A percentile compares a stretch with the other conserved stretches of the same genome.
phyloP scores from a whole-genome alignment of 2,797 vertebrate species.

The Liparis tanakae region DNA sequence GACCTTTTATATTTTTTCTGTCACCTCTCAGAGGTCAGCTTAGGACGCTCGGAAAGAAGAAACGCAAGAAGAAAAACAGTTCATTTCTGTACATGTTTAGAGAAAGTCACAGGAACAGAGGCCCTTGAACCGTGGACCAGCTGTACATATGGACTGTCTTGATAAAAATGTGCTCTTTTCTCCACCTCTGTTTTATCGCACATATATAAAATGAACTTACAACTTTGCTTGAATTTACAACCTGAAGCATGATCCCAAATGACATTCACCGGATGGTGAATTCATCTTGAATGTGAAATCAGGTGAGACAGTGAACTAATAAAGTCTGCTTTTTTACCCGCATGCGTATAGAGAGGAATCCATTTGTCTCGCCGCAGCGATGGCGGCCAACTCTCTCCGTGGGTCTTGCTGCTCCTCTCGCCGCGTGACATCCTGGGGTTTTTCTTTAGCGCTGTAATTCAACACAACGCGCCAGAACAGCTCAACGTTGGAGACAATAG shows the following conservation, averaged over 20 bases:
- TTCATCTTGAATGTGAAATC: constrained; percentile 10
- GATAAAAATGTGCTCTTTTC: constrained; percentile 7
- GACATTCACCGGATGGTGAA: not conserved
- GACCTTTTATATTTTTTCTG: not conserved
- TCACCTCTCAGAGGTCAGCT: constrained; percentile 28
- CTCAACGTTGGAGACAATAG: constrained; percentile 66
- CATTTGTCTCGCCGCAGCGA: constrained; percentile 39
- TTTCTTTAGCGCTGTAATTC: constrained; percentile 53
- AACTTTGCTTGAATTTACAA: not conserved
- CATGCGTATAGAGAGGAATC: constrained; percentile 22
- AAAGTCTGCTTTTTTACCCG: constrained; percentile 11
- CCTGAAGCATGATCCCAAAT: constrained; percentile 2
- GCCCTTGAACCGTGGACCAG: constrained; percentile 22
- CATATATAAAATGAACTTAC: constrained; percentile 7
- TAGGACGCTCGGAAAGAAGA: constrained; percentile 46
- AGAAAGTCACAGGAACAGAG: not conserved
- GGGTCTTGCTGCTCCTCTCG: constrained; percentile 32
- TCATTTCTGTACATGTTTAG: constrained; percentile 14
- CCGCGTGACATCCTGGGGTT: constrained; percentile 43
- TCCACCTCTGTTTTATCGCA: constrained; percentile 7
- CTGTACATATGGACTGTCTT: constrained; percentile 19
- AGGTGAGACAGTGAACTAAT: constrained; percentile 1
- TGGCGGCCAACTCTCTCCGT: constrained; percentile 27
- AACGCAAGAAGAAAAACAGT: constrained; percentile 24
- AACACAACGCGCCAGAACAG: constrained; percentile 35